Evolutionary conservation across 35 echinoderm and acorn worm species (phyloP), one percentile per base, ranked within the genome.

Genomic region (Strongylocentrotus purpuratus): DNA sequence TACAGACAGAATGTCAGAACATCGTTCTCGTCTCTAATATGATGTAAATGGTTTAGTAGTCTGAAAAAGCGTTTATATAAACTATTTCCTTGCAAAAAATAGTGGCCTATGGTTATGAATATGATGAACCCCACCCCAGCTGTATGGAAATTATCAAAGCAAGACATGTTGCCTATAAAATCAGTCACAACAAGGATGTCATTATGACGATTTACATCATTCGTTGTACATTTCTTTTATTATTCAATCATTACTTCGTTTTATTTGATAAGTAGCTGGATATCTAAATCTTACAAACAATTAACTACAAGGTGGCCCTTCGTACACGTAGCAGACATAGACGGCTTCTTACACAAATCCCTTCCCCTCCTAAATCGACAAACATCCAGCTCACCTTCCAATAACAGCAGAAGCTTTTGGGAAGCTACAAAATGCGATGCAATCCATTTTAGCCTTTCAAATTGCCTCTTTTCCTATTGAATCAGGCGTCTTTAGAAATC

Each of bases 401-500:
- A 78, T 78, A 78, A 78, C 65, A 78, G 65, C 65, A 78, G 65
- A 78, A 78, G 65, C 65, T 78, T 78, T 78, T 78, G 65, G 65
- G 20, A 78, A 78, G 65, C 65, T 78, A 78, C 65, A 78, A 78
- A 78, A 78, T 78, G 65, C 65, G 65, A 78, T 78, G 65, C 65
- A 78, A 78, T 78, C 65, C 65, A 28, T 78, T 78, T 78, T 78
- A 78, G 65, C 65, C 65, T 78, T 78, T 78, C 65, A 78, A 78
- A 78, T 78, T 78, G 65, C 65, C 65, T 45, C 32, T 89, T 89
- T 89, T 89, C 87, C 87, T 89, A 45, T 89, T 89, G 87, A 89
- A 89, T 46, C 11, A 31, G 15, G 45, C 87, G 87, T 89, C 87
- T 89, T 89, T 89, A 89, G 87, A 89, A 89, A 89, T 45, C 31